Evolutionary conservation across 2,797 vertebrate species (phyloP).

Genomic region (Glyptemys insculpta): DNA sequence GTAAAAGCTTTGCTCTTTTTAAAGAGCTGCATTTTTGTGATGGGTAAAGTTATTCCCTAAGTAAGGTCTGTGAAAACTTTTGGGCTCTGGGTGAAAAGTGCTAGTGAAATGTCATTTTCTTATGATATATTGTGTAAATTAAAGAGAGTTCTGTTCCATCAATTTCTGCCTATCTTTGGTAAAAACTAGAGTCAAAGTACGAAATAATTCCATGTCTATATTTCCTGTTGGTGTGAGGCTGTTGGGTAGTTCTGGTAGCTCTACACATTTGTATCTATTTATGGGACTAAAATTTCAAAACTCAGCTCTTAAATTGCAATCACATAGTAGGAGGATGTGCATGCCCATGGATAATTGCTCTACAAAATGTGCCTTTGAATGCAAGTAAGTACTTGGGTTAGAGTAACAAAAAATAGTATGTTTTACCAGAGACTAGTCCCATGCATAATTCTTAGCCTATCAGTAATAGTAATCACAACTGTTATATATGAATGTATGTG

Average conservation of each 20-base stretch:
- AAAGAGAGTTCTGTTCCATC: not conserved
- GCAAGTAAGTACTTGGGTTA: not conserved
- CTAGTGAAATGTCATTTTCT: not conserved
- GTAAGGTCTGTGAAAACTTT: not conserved
- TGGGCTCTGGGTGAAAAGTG: too few species aligned
- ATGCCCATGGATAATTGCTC: not conserved
- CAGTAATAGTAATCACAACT: slow-evolving; percentile 46
- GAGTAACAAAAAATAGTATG: not conserved
- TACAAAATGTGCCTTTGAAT: not conserved
- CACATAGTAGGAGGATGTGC: fast-evolving
- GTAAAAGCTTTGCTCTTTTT: not conserved
- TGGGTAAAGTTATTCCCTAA: not conserved
- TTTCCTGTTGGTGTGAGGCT: not conserved
- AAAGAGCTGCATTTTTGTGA: not conserved
- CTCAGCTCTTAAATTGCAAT: not conserved
- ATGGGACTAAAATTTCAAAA: not conserved
- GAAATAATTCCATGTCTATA: too few species aligned
- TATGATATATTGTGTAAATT: fast-evolving
- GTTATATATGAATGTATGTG: slow-evolving; percentile 11
- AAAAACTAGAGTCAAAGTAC: not conserved
- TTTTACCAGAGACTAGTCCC: slow-evolving; percentile 17
- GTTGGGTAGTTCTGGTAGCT: not conserved
- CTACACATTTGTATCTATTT: not conserved
- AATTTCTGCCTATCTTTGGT: not conserved
- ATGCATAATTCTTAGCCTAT: not conserved